Evolutionary conservation across 2,797 vertebrate species (phyloP).

Genomic region (Atherinosoma microstoma): DNA sequence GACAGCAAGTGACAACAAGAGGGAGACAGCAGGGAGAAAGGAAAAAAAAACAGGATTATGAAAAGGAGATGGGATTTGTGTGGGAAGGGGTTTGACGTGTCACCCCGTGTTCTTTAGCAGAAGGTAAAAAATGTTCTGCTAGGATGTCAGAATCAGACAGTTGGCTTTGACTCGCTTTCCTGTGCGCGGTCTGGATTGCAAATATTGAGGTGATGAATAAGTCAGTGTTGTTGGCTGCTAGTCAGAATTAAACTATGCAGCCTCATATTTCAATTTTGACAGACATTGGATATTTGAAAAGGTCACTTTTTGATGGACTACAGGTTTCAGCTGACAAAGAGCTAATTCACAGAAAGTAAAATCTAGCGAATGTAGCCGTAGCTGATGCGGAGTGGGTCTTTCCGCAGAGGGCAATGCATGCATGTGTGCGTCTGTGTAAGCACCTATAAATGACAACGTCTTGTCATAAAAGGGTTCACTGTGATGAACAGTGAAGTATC

Average conservation of each 20-base stretch:
- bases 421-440: background rate
- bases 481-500: slow-evolving; percentile 69
- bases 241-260: slow-evolving; percentile 58
- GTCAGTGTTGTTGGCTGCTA: slow-evolving; percentile 51
- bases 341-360: slow-evolving; percentile 42
- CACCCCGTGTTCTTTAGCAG: slow-evolving; percentile 53
- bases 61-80: slow-evolving; percentile 52
- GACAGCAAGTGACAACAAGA: slow-evolving; percentile 44
- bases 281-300: slow-evolving; percentile 57
- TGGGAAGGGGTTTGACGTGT: slow-evolving; percentile 56
- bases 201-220: slow-evolving; percentile 70
- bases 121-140: slow-evolving; percentile 54
- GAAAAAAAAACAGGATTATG: slow-evolving; percentile 41
- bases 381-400: slow-evolving; percentile 2
- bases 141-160: slow-evolving; percentile 50
- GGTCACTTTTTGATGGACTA: slow-evolving; percentile 62
- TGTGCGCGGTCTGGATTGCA: slow-evolving; percentile 47
- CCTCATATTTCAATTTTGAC: slow-evolving; percentile 51
- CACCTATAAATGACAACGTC: slow-evolving; percentile 20
- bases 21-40: slow-evolving; percentile 13
- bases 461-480: slow-evolving; percentile 31
- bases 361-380: slow-evolving; percentile 28
- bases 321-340: slow-evolving; percentile 42
- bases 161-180: slow-evolving; percentile 48
- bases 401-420: background rate